A percentile compares a stretch with the other conserved stretches of the same genome.
Evolutionary conservation across 2,113 vertebrate species (phyloP).

Genomic region (Mus pahari): DNA sequence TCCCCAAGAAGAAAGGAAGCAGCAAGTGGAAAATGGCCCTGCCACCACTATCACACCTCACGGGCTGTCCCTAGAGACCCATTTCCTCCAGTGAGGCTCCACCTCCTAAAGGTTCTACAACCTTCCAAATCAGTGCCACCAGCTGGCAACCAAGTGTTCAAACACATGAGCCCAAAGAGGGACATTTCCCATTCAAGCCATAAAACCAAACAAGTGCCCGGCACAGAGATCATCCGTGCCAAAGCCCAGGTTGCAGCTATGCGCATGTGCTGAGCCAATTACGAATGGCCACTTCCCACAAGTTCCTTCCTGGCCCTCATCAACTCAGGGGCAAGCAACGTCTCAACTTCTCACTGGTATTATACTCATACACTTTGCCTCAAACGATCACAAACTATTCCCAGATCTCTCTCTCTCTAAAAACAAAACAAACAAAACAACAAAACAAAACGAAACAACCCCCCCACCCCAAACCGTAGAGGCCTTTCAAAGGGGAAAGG

Average conservation of each 20-base stretch:
- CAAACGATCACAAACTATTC: background rate
- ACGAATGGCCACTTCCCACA: background rate
- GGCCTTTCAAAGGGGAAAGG: background rate
- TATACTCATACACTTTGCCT: background rate
- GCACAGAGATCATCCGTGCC: background rate
- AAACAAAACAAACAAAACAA: background rate
- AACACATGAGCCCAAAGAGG: background rate
- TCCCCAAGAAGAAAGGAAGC: background rate
- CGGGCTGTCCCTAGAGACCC: background rate
- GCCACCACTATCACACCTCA: background rate
- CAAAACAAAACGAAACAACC: too few relatives aligned
- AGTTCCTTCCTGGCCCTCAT: background rate
- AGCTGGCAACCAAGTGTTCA: background rate
- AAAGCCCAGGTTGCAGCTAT: accelerated
- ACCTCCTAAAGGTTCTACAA: background rate
- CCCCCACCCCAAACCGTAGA: background rate
- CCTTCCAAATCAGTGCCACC: background rate
- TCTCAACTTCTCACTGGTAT: background rate
- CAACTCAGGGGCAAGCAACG: background rate
- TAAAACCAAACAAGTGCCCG: background rate
- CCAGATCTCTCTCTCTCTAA: background rate
- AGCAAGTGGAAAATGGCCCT: background rate
- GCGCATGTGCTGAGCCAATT: background rate
- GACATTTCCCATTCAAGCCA: background rate
- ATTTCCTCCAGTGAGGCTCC: background rate